Evolutionary conservation across 1,140 invertebrate species (phyloP).

Genomic region (Aphis craccivora): DNA sequence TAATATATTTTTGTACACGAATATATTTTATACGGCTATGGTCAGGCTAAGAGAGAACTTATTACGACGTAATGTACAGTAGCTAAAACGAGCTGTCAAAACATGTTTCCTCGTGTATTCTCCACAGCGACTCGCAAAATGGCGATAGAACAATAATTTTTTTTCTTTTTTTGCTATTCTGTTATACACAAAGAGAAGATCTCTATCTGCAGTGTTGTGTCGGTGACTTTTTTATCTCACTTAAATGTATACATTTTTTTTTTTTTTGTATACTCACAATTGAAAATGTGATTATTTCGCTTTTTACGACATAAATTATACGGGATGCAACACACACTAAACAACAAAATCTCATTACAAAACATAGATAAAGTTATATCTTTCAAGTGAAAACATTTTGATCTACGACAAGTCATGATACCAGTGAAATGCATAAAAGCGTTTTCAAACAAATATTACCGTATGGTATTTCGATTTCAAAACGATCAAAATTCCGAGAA

Average conservation of each 20-base stretch:
- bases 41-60: not conserved
- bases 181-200: not conserved
- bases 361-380: not conserved
- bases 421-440: not conserved
- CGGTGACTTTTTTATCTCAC: constrained; percentile 9
- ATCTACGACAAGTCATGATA: not conserved
- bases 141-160: not conserved
- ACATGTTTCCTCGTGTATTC: not conserved
- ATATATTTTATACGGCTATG: not conserved
- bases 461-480: not conserved
- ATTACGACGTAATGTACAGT: not conserved
- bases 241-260: constrained; percentile 14
- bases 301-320: constrained; percentile 8
- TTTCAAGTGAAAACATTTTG: not conserved
- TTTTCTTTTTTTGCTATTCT: not conserved
- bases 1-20: not conserved
- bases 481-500: not conserved
- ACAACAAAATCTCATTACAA: not conserved
- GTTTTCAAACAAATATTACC: not conserved
- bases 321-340: not conserved
- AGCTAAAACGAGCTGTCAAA: not conserved
- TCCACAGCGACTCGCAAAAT: not conserved
- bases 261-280: not conserved
- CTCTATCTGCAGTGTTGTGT: not conserved
- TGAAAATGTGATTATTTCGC: not conserved